These are phyloP conservation scores for Potorous gilbertii DNA, from an alignment of 2,797 vertebrate species.

Conservation along the genomic window DNA sequence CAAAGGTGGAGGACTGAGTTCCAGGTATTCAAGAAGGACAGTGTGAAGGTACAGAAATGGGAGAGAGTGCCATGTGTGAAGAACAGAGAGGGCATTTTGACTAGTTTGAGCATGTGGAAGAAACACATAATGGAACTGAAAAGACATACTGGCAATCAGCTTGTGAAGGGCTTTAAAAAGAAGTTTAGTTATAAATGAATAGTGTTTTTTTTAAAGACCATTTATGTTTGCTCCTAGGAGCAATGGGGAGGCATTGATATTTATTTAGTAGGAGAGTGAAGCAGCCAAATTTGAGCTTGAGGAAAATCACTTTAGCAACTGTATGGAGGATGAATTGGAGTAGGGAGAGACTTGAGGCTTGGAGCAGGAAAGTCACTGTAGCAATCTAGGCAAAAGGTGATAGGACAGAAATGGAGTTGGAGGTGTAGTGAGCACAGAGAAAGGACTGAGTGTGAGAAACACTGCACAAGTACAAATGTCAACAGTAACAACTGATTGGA, in stretches of 20 bases:
- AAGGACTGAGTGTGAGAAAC: neutral
- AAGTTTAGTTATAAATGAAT: neutral
- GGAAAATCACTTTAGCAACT: neutral
- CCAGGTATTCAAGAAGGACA: neutral
- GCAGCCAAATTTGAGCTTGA: neutral
- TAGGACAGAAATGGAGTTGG: neutral
- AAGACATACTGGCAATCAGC: neutral
- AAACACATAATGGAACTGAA: neutral
- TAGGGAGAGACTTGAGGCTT: neutral
- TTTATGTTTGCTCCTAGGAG: neutral
- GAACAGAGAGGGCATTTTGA: neutral
- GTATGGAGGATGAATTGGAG: neutral
- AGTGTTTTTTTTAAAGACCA: neutral
- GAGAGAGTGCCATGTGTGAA: neutral
- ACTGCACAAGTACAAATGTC: neutral
- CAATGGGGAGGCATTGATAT: neutral
- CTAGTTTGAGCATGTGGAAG: neutral
- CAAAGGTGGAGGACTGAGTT: neutral
- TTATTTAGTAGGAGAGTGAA: neutral
- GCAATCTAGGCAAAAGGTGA: neutral
- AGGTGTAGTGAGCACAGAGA: neutral
- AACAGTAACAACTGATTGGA: neutral
- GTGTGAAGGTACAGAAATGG: neutral
- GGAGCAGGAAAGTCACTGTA: neutral
- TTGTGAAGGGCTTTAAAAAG: neutral